A percentile compares a stretch with the other conserved stretches of the same genome.
phyloP scores from a whole-genome alignment of 2,113 vertebrate genomes.

The Labeo rohita region DNA sequence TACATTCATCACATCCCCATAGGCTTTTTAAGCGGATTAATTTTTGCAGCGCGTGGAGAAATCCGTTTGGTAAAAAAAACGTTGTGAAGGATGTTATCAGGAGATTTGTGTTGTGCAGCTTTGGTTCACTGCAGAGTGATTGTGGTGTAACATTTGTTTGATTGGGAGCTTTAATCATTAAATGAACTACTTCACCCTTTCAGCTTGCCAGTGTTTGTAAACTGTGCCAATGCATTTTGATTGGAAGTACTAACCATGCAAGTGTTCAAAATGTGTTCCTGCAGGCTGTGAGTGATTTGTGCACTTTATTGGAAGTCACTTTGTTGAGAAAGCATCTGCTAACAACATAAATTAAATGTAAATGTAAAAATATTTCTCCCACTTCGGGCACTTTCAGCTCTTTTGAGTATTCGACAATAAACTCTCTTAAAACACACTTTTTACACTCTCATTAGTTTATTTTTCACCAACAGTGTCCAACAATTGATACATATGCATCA shows the following conservation, averaged over 20 bases:
- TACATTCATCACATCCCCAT: conserved; percentile 56
- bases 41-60: background rate
- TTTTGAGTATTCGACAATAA: background rate
- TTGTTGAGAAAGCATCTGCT: conserved; percentile 32
- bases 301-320: background rate
- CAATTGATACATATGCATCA: background rate
- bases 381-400: background rate
- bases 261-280: conserved; percentile 42
- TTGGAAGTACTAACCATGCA: conserved; percentile 45
- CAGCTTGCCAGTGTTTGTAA: conserved; percentile 33
- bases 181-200: conserved; percentile 38
- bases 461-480: background rate
- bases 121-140: conserved; percentile 43
- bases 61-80: conserved; percentile 6
- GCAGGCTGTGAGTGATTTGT: conserved; percentile 21
- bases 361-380: background rate
- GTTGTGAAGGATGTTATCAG: conserved; percentile 43
- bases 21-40: conserved; percentile 30
- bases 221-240: conserved; percentile 46
- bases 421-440: background rate
- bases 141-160: conserved; percentile 36
- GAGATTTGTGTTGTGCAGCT: conserved; percentile 44
- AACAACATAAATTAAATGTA: background rate
- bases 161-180: conserved; percentile 57
- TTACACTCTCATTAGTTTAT: background rate